Conservation (phyloP, 92 coral and sea anemone species). For the Zoanthus gigantus region DNA sequence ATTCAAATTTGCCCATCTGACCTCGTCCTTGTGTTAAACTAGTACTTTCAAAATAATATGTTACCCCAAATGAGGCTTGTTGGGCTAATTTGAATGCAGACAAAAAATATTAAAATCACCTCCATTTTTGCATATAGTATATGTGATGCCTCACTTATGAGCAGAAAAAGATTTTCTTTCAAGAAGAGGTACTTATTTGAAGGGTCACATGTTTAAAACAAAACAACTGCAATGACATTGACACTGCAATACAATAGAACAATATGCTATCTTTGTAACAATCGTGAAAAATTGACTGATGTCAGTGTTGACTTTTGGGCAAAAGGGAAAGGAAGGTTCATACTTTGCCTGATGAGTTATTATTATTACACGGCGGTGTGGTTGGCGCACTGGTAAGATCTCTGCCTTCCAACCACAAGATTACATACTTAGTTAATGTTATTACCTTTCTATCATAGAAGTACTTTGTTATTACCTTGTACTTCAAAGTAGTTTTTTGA, state of each 20-base stretch:
- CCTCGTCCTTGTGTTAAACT: too few relatives aligned
- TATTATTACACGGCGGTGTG: neutral
- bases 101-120: too few relatives aligned
- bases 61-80: too few relatives aligned
- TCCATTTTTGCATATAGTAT: neutral
- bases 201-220: neutral
- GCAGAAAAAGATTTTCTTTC: neutral
- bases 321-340: neutral
- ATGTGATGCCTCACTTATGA: neutral
- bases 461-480: neutral
- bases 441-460: neutral
- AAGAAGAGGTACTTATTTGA: neutral
- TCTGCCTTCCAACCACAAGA: neutral
- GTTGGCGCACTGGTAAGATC: too few relatives aligned
- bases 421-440: neutral
- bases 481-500: neutral
- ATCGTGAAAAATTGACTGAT: neutral
- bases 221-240: neutral
- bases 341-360: neutral
- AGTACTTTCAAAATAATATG: neutral
- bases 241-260: neutral
- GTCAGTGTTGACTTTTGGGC: neutral
- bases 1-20: too few relatives aligned
- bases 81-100: too few relatives aligned
- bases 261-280: neutral